These are phyloP conservation scores for Diuraphis noxia DNA, from an alignment of 1,140 invertebrate genomes.

Conservation along the genomic window DNA sequence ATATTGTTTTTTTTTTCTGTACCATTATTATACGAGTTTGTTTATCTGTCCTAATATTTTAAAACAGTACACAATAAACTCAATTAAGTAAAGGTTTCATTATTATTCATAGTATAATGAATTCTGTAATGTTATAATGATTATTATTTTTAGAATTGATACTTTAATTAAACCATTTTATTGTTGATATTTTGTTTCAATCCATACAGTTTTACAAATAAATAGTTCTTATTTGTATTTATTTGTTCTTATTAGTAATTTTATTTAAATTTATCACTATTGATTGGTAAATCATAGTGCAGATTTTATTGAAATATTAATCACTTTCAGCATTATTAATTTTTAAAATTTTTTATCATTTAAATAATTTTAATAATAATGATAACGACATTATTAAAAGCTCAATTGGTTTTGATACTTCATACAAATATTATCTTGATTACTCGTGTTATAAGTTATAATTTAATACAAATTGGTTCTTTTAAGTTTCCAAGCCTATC, in stretches of 20 bases:
- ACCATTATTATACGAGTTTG: not conserved
- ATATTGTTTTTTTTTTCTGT: not conserved
- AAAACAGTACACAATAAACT: not conserved
- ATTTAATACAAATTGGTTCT: too few species aligned
- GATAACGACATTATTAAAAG: not conserved
- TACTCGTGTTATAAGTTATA: too few species aligned
- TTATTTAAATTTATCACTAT: not conserved
- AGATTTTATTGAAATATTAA: not conserved
- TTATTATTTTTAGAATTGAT: not conserved
- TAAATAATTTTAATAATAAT: not conserved
- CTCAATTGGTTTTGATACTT: not conserved
- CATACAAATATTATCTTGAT: not conserved
- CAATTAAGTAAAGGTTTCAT: not conserved
- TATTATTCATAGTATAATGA: not conserved
- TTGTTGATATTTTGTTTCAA: not conserved
- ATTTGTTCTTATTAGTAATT: too few species aligned
- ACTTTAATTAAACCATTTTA: not conserved
- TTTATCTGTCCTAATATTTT: not conserved
- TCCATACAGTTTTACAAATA: not conserved
- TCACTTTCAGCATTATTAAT: too few species aligned
- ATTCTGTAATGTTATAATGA: not conserved
- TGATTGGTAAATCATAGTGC: not conserved
- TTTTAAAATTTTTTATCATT: too few species aligned
- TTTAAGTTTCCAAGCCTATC: too few species aligned
- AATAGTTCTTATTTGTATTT: not conserved